A percentile compares a stretch with the other conserved stretches of the same genome.
These are phyloP conservation scores for Odontocerum albicorne DNA, from an alignment of 2,888 invertebrate species.

Conservation along the genomic window DNA sequence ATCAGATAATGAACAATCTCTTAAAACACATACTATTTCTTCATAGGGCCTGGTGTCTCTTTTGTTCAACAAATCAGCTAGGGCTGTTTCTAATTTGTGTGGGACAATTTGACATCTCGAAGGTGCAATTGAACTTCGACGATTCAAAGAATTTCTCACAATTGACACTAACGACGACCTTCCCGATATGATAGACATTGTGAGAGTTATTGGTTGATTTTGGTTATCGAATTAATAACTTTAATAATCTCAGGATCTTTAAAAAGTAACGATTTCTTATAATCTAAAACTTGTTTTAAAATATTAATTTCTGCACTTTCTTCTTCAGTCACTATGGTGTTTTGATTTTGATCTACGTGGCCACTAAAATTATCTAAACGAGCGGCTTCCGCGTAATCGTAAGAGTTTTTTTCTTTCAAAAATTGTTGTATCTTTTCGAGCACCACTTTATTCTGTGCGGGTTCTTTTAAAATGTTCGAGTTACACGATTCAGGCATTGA, in stretches of 20 bases:
- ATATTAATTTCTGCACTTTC: slow-evolving; percentile 17
- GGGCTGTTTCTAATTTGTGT: slow-evolving; percentile 51
- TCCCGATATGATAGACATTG: slow-evolving; percentile 49
- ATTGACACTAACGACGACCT: slow-evolving; percentile 49
- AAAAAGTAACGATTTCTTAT: slow-evolving; percentile 53
- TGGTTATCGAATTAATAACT: slow-evolving; percentile 49
- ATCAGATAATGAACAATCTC: slow-evolving; percentile 49
- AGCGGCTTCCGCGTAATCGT: slow-evolving; percentile 39
- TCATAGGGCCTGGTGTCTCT: slow-evolving; percentile 49
- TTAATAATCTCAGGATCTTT: slow-evolving; percentile 53
- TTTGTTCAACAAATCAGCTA: slow-evolving; percentile 47
- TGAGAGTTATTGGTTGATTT: slow-evolving; percentile 37
- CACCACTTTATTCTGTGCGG: slow-evolving; percentile 51
- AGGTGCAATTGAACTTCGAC: slow-evolving; percentile 48
- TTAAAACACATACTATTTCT: slow-evolving; percentile 52
- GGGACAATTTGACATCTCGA: slow-evolving; percentile 50
- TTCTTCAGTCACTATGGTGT: slow-evolving; percentile 28
- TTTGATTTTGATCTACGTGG: slow-evolving; percentile 27
- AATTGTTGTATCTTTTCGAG: slow-evolving; percentile 54
- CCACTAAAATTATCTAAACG: not conserved
- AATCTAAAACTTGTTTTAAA: slow-evolving; percentile 52
- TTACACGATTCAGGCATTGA: slow-evolving; percentile 6
- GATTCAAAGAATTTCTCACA: slow-evolving; percentile 51
- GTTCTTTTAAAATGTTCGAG: slow-evolving; percentile 14
- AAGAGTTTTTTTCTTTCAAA: slow-evolving; percentile 53